Percentiles rank a stretch among this genome's conserved stretches.
Evolutionary conservation across 2,797 vertebrate species (phyloP).

Genomic region (Chelon auratus): DNA sequence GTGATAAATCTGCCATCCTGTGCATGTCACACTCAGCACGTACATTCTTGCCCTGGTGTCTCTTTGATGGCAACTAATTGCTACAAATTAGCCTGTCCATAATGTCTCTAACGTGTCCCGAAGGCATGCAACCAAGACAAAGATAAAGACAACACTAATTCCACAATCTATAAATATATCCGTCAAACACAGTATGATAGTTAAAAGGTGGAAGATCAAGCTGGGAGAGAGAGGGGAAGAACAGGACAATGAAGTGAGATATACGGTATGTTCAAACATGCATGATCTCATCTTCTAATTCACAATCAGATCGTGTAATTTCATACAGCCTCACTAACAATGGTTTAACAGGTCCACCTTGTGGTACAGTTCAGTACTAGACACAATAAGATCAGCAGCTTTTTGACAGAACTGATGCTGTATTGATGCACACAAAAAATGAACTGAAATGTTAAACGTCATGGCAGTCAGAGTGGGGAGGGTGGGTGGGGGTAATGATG

Average conservation of each 20-base stretch:
- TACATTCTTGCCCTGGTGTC: conserved; percentile 3
- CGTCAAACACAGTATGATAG: conserved; percentile 40
- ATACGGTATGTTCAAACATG: background rate
- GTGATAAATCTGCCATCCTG: conserved; percentile 9
- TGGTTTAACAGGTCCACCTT: conserved; percentile 51
- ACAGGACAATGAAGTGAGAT: background rate
- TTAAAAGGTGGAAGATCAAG: conserved; percentile 23
- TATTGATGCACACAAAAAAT: background rate
- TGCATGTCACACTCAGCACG: conserved; percentile 13
- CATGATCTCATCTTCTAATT: background rate
- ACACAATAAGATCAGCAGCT: background rate
- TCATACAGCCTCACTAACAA: background rate
- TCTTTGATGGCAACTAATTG: conserved; percentile 23
- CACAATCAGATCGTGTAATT: conserved; percentile 4
- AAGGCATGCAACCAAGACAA: conserved; percentile 1
- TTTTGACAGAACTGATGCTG: background rate
- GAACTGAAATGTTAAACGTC: background rate
- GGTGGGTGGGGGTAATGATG: background rate
- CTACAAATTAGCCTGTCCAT: conserved; percentile 17
- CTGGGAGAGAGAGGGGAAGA: background rate
- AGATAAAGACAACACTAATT: conserved; percentile 34
- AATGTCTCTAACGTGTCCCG: conserved; percentile 5
- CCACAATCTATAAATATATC: conserved; percentile 58
- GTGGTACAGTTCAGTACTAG: conserved; percentile 45
- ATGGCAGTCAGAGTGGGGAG: background rate